Base-by-base conservation (phyloP, 2,797 vertebrate species). In the Selene dorsalis region DNA sequence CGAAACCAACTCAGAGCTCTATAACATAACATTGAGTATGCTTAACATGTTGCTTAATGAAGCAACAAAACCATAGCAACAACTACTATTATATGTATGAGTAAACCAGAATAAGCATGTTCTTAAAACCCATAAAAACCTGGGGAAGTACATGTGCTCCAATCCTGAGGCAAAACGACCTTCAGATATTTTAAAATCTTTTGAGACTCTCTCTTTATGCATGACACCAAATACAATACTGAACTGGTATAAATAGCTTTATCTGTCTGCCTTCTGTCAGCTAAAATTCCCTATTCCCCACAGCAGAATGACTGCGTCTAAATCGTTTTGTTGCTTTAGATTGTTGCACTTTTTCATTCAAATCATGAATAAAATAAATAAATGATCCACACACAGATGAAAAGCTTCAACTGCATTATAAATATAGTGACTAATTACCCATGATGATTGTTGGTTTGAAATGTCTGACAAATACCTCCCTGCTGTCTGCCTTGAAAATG, bases 51-150 rank as follows among this genome's bases (percentile, higher is more conserved):
- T 85, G 74, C 77, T 89, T 85, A 88, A 93, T 81, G 59, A 87
- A 88, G 91, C 80, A 85, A 74, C 77, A 77, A 87, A 89, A 91
- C 90, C 92, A 92, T 90, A 81, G 91, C 71, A 89, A 91, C 89
- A 79, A 82, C 71, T 61, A 39, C 63, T 80, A 79, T 84, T 84
- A 82, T 68, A 59, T 79, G 79, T 80, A 6, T 77, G 75, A 80
- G 70, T 84, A 83, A 88, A 84, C 84, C 75, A 62, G 52, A 69
- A 62, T 17, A 16, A 56, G 60, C 55, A 55, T 85, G 77, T 80
- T 80, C 53, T 71, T 69, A 30, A 64, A 52, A 24, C 32, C 58
- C 48, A 73, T 87, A 89, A 91, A 87, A 85, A 56, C 53, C 45
- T 17, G 52, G 65, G 76, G 30, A 80, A 84, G 65, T 50, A 77